These are phyloP conservation scores for Pterostichus madidus DNA, from an alignment of 2,888 invertebrate species.

Conservation along the genomic window DNA sequence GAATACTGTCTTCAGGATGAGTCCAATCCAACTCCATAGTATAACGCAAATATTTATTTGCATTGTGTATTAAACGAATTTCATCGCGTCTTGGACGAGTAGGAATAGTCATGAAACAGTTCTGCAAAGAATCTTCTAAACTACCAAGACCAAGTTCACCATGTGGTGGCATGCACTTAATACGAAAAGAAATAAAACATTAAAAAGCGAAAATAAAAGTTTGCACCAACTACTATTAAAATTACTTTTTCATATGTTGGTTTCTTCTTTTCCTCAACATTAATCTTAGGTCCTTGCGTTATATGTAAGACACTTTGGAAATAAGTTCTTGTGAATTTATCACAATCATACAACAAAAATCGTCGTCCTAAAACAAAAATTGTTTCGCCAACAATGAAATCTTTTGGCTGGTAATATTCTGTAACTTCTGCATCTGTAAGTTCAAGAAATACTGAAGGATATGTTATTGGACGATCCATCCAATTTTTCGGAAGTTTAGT, in stretches of 20 bases:
- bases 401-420: slow-evolving; percentile 88
- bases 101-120: slow-evolving; percentile 85
- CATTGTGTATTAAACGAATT: slow-evolving; percentile 87
- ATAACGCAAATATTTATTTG: slow-evolving; percentile 83
- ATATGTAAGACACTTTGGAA: slow-evolving; percentile 78
- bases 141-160: slow-evolving; percentile 84
- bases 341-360: slow-evolving; percentile 89
- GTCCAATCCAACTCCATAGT: slow-evolving; percentile 88
- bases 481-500: slow-evolving; percentile 86
- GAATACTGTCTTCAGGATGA: slow-evolving; percentile 87
- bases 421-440: slow-evolving; percentile 84
- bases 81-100: slow-evolving; percentile 87
- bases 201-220: slow-evolving; percentile 7
- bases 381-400: slow-evolving; percentile 87
- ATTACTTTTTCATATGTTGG: slow-evolving; percentile 28
- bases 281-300: slow-evolving; percentile 76
- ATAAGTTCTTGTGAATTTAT: slow-evolving; percentile 88
- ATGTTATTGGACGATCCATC: slow-evolving; percentile 78
- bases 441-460: slow-evolving; percentile 85
- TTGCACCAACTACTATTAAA: slow-evolving; percentile 18
- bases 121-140: slow-evolving; percentile 88
- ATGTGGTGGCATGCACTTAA: slow-evolving; percentile 82
- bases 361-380: slow-evolving; percentile 84
- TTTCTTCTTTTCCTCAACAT: slow-evolving; percentile 71
- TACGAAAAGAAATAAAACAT: slow-evolving; percentile 66